phyloP scores from a whole-genome alignment of 2,113 vertebrate species.

The Muntiacus muntjak region DNA sequence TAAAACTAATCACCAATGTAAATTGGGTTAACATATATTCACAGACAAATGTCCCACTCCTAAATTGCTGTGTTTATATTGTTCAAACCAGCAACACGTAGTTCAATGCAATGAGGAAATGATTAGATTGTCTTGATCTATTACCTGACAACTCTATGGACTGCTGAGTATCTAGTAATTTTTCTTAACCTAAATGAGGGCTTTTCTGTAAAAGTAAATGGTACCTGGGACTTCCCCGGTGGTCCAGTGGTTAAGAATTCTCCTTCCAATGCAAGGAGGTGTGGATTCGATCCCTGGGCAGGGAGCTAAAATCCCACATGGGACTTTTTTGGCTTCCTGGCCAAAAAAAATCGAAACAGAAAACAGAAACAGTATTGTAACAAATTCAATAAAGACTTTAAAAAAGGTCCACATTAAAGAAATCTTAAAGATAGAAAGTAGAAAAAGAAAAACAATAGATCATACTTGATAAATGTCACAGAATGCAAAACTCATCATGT shows the following conservation, averaged over 20 bases:
- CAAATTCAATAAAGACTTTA: not conserved
- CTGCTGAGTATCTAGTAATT: not conserved
- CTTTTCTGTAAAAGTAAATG: not conserved
- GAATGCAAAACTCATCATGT: not conserved
- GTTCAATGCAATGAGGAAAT: not conserved
- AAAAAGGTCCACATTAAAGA: not conserved
- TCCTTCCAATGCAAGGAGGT: fast-evolving
- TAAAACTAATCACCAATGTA: not conserved
- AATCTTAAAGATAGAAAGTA: not conserved
- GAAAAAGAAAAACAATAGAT: not conserved
- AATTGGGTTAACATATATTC: not conserved
- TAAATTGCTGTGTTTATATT: not conserved
- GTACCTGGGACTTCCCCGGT: not conserved
- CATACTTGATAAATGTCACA: not conserved
- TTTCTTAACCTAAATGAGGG: not conserved
- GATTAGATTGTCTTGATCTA: not conserved
- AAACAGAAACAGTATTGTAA: not conserved
- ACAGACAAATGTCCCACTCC: not conserved
- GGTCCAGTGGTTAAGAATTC: not conserved
- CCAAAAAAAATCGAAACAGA: not conserved
- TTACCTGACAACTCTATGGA: not conserved
- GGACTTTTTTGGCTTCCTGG: not conserved
- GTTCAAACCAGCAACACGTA: not conserved
- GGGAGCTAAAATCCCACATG: not conserved
- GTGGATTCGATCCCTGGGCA: not conserved